Evolutionary conservation across 1,140 invertebrate species (phyloP), one percentile per base, ranked within the genome.

Genomic region (Procambarus virginalis): DNA sequence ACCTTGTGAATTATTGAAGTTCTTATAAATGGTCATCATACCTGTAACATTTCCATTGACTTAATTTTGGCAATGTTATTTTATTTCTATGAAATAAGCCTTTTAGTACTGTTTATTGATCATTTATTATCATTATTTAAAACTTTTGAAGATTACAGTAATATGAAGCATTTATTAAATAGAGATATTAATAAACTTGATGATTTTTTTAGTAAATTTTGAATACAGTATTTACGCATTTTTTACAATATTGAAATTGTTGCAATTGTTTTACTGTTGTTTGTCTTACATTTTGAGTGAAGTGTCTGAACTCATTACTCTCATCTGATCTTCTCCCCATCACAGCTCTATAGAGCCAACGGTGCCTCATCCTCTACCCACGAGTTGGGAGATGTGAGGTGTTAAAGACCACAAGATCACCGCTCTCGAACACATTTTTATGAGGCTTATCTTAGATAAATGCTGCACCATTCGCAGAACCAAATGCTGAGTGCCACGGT

Each of bases 381-480:
- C 84, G 91, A 91, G 86, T 86, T 91, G 91, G 91, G 91, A 91
- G 91, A 91, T 89, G 91, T 91, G 88, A 91, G 91, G 84, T 91
- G 91, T 48, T 91, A 81, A 84, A 75, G 84, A 6, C 34, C 34
- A 55, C 51, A 55, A 55, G 51, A 55, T 55, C 51, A 55, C 12
- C 8, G 51, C 51, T 55, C 51, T 12, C 51, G 8, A 4, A 55
- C 51, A 55, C 8, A 55, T 55, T 55, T 55, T 34, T 34, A 34
- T 55, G 4, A 55, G 51, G 12, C 22, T 46, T 78, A 55, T 34
- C 55, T 8, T 80, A 55, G 6, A 80, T 34, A 2, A 58, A 10
- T 51, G 58, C 55, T 34, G 14, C 78, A 78, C 9, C 17, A 51
- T 51, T n/a, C 58, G 34, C n/a, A 17, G 49, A 45, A 12, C 58